Conservation (phyloP, 2,797 vertebrate species). For the Anguilla marmorata region DNA sequence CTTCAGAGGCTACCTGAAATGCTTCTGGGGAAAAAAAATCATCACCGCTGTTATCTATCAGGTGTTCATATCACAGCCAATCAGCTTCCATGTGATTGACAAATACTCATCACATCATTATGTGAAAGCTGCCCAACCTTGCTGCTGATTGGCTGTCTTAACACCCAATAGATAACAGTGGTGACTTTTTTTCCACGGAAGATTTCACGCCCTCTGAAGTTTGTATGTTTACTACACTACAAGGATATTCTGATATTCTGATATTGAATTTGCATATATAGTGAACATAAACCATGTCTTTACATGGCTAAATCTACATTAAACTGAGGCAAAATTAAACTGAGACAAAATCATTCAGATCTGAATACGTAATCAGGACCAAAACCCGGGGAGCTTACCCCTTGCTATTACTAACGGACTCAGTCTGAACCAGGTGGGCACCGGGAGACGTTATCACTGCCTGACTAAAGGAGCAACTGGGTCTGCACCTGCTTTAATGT, state of each 20-base stretch:
- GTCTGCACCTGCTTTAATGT: constrained; percentile 23
- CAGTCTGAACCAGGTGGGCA: background rate
- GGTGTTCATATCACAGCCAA: background rate
- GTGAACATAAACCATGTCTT: background rate
- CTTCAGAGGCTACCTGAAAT: too few relatives aligned
- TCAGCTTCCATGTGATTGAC: background rate
- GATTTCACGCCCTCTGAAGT: too few relatives aligned
- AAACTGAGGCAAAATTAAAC: background rate
- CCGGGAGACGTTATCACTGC: background rate
- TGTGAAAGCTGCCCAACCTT: background rate
- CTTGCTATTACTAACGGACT: background rate
- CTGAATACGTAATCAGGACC: background rate
- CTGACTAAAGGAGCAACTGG: constrained; percentile 1
- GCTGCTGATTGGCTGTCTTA: background rate
- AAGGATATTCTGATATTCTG: background rate
- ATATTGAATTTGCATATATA: background rate
- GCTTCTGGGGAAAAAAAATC: background rate
- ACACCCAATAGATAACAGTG: background rate
- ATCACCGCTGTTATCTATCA: background rate
- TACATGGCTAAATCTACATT: background rate
- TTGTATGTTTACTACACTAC: too few relatives aligned
- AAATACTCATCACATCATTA: background rate
- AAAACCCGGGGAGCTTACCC: background rate
- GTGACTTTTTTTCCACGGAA: too few relatives aligned
- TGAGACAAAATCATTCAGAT: background rate